Base-by-base conservation (phyloP, 1,140 invertebrate species). In the Hypothenemus hampei region DNA sequence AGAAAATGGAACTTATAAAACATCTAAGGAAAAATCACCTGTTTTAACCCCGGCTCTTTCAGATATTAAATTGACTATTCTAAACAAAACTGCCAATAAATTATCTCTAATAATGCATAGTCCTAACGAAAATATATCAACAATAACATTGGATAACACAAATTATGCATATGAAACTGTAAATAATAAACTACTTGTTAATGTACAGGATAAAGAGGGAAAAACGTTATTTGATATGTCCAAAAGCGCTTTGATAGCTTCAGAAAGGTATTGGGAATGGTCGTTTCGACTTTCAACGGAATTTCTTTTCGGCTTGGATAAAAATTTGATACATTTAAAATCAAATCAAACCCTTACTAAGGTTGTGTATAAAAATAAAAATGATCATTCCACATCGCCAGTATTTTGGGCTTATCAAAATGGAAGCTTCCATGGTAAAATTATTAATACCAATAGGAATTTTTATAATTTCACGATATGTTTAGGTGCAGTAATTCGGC, bases 221-320 rank as follows among this genome's bases (percentile, higher is more conserved):
- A 53, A 62, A 7, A 33, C 56, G 16, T 35, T 76, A 4, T 56
- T 75, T 2, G 69, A 68, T 5, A 73, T 74, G 6, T 54, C 67
- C 1, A 61, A 62, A 41, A 72, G 72, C 7, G 70, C 74, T 3
- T 31, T 73, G 0, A 73, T 77, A 16, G 62, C 65, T 6, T 72
- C 69, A n/a, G 61, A 73, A 22, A 59, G 64, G 13, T 73, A 72
- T 47, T 73, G 70, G 70, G 73, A 75, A 61, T 73, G 69, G 69
- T 68, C 66, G 4, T 57, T 76, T 6, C 61, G 71, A 26, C 23
- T 76, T 7, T 57, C 59, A 8, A 55, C 57, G 29, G 51, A 65
- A 7, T 45, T 57, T 7, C 24, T 71, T 16, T 70, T 68, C 50
- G 71, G 71, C 19, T 45, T 72, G 13, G 68, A 62, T 18, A 44